Conservation (phyloP, 2,888 invertebrate genomes). For the Pyralis farinalis region DNA sequence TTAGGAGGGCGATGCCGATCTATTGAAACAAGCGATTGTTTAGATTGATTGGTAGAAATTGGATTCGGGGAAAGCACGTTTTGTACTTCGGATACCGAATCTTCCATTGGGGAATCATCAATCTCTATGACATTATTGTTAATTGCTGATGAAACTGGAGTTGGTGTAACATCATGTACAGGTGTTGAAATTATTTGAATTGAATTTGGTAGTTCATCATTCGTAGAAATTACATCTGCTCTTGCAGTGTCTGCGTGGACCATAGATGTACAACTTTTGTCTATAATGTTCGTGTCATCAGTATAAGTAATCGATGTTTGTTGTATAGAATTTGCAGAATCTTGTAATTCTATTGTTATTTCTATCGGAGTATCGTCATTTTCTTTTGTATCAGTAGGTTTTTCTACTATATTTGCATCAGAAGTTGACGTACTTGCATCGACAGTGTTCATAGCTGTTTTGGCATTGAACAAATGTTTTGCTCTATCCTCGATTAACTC, state of each 20-base stretch:
- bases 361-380: neutral
- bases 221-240: neutral
- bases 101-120: neutral
- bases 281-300: too few relatives aligned
- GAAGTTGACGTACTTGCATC: neutral
- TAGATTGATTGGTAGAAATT: too few relatives aligned
- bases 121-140: neutral
- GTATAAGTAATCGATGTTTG: neutral
- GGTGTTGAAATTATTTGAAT: too few relatives aligned
- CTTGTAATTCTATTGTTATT: too few relatives aligned
- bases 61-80: neutral
- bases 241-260: neutral
- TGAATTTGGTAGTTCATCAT: too few relatives aligned
- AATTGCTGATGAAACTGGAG: neutral
- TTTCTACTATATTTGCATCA: neutral
- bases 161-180: neutral
- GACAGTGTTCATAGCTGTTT: neutral
- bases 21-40: too few relatives aligned
- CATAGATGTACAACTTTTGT: too few relatives aligned
- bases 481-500: slow-evolving; percentile 1
- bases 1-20: too few relatives aligned
- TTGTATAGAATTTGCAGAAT: too few relatives aligned
- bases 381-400: neutral
- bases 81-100: neutral
- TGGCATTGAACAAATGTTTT: neutral